Conservation (phyloP, 2,888 invertebrate genomes). For the Pseudolycoriella hygida region DNA sequence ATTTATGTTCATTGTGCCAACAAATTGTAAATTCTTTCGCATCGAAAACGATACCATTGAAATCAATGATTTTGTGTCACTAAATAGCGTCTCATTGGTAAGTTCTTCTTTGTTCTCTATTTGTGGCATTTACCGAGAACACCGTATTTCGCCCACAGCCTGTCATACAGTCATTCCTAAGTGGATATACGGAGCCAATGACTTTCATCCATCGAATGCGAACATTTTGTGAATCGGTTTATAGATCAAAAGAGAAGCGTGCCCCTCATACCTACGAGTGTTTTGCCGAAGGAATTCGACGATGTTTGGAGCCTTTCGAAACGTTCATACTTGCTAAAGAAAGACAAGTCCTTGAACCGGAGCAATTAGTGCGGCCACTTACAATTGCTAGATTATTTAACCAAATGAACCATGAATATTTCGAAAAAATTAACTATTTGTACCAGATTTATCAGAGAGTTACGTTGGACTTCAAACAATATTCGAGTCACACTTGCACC, state of each 20-base stretch:
- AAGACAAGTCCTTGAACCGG: slow-evolving; percentile 23
- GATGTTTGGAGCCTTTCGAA: slow-evolving; percentile 26
- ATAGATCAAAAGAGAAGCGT: slow-evolving; percentile 13
- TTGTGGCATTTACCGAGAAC: no score
- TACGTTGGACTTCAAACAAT: slow-evolving; percentile 21
- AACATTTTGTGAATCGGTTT: slow-evolving; percentile 21
- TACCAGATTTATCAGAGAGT: slow-evolving; percentile 25
- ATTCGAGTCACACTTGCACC: slow-evolving; percentile 25
- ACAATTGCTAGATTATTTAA: slow-evolving; percentile 27
- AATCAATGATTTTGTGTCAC: slow-evolving; percentile 17
- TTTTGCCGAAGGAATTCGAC: slow-evolving; percentile 28
- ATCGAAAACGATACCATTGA: slow-evolving; percentile 9
- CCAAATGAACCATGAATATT: slow-evolving; percentile 20
- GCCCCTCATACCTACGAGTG: slow-evolving; percentile 31
- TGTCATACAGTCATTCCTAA: slow-evolving; percentile 16
- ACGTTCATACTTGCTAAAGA: slow-evolving; percentile 25
- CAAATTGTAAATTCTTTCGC: slow-evolving; percentile 19
- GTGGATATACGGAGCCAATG: slow-evolving; percentile 19
- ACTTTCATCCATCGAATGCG: slow-evolving; percentile 23
- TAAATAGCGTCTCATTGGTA: slow-evolving; percentile 22
- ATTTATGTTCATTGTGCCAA: slow-evolving; percentile 24
- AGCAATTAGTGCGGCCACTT: slow-evolving; percentile 20
- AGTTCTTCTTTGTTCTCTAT: not conserved
- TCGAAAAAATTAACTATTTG: slow-evolving; percentile 24
- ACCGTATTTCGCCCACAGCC: slow-evolving; percentile 13